Base-by-base conservation (phyloP, 2,888 invertebrate species). In the Apotomis turbidana region DNA sequence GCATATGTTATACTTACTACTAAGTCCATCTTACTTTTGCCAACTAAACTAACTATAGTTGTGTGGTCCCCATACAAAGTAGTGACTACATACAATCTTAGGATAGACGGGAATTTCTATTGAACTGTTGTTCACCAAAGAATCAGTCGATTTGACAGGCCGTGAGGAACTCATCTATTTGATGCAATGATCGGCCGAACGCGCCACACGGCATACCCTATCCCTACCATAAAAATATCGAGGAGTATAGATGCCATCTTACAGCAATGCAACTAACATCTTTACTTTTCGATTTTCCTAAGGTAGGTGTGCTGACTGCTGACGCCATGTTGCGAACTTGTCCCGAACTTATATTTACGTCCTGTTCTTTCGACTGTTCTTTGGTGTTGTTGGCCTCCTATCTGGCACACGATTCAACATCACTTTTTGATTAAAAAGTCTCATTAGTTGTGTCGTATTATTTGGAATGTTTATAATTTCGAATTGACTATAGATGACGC, bases 401-500 rank as follows among this genome's bases (percentile, higher is more conserved):
- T 38, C 10, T 15, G 49, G 51, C 55, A 51, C 63, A 44, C 66
- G 38, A 68, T 73, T 74, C 76, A 78, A 76, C 79, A 76, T 76
- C 72, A 74, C 77, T 76, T 81, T 80, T 76, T 78, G 12, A 61
- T 66, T 66, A 79, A 79, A 79, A 78, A 76, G 77, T 78, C 73
- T 68, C 73, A 71, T 75, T 74, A 76, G 78, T 80, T 78, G 78
- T 74, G 55, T 74, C 66, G 70, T 60, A 66, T 58, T 54, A 68
- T 64, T 68, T 63, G 57, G 68, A 59, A 46, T 63, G 51, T 68
- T 68, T 64, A 58, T 49, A 3, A 49, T 51, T 71, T 62, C 61
- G 66, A 15, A 61, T 61, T 61, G 61, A 49, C 49, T 52, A 49
- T 59, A 61, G 62, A 51, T 67, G 71, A 67, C 60, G 66, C 59